These are phyloP conservation scores for Sphenodon punctatus DNA, from an alignment of 2,797 vertebrate species.

Conservation along the genomic window DNA sequence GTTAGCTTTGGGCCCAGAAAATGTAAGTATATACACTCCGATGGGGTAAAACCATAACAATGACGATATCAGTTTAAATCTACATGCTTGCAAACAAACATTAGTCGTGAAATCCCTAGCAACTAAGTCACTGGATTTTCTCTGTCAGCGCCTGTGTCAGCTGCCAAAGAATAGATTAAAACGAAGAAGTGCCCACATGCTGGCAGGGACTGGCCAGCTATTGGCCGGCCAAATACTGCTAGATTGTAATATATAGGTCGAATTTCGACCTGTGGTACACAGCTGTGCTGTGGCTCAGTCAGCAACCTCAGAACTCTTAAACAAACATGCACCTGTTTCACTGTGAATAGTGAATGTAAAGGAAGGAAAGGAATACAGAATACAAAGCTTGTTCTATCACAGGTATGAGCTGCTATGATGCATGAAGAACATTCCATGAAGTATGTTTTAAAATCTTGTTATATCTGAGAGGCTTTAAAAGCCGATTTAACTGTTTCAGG, in stretches of 20 bases:
- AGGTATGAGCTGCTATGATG: conserved; percentile 89
- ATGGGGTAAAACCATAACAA: conserved; percentile 66
- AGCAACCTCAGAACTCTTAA: conserved; percentile 86
- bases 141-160: conserved; percentile 88
- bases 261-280: conserved; percentile 86
- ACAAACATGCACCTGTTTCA: conserved; percentile 91
- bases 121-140: conserved; percentile 91
- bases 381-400: conserved; percentile 85
- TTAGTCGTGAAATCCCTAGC: conserved; percentile 85
- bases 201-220: conserved; percentile 84
- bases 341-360: conserved; percentile 96
- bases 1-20: conserved; percentile 79
- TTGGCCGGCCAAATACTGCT: conserved; percentile 84
- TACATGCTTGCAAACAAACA: conserved; percentile 75
- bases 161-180: conserved; percentile 94
- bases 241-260: conserved; percentile 87
- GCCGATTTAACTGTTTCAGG: conserved; percentile 92
- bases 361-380: conserved; percentile 78
- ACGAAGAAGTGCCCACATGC: conserved; percentile 90
- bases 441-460: conserved; percentile 95
- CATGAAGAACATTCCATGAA: conserved; percentile 96
- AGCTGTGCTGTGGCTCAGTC: conserved; percentile 91
- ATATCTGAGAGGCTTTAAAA: conserved; percentile 94
- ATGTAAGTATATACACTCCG: conserved; percentile 60
- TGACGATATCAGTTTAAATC: conserved; percentile 65